Evolutionary conservation across 2,797 vertebrate species (phyloP), one percentile per base, ranked within the genome.

Genomic region (Lophotriccus pileatus): DNA sequence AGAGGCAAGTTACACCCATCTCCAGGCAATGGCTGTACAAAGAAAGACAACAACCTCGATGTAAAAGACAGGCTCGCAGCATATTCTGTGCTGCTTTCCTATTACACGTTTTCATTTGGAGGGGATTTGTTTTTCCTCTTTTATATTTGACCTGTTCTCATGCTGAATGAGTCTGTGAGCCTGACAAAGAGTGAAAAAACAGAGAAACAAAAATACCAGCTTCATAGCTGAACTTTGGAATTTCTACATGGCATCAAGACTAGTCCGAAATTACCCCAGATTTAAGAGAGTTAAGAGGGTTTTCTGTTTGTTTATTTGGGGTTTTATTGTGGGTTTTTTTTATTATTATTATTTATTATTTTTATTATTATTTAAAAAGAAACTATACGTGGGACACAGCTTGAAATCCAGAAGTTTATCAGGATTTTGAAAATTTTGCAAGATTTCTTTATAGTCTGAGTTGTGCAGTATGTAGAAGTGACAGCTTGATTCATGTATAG

Each of bases 371-470:
- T 41, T 81, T 56, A 7, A 39, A 81, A 27, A 70, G 7, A 34
- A 72, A 3, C 1, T 53, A 17, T 8, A 63, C 22, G 2, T 34
- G 21, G 5, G 8, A 41, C 2, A n/a, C 10, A 59, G 1, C 14
- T 77, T 52, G 9, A 64, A 62, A 74, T 50, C 1, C 6, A 34
- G 15, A 56, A 46, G 7, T 5, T 43, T 49, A 50, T 5, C 1
- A 39, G 9, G 13, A 49, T 52, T 74, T 63, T 2, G 13, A 47
- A 56, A 10, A 7, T 41, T 82, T 87, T 76, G 13, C 1, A 2
- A 78, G 62, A 60, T 78, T 7, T 36, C 21, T 9, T 53, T 85
- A 6, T 64, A 37, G 30, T 77, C n/a, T 43, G 30, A 43, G 18
- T 36, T 49, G 11, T 39, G 24, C 18, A 39, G 30, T 28, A 36